Evolutionary conservation across 2,113 vertebrate species (phyloP), one percentile per base, ranked within the genome.

Genomic region (Dipodomys spectabilis): DNA sequence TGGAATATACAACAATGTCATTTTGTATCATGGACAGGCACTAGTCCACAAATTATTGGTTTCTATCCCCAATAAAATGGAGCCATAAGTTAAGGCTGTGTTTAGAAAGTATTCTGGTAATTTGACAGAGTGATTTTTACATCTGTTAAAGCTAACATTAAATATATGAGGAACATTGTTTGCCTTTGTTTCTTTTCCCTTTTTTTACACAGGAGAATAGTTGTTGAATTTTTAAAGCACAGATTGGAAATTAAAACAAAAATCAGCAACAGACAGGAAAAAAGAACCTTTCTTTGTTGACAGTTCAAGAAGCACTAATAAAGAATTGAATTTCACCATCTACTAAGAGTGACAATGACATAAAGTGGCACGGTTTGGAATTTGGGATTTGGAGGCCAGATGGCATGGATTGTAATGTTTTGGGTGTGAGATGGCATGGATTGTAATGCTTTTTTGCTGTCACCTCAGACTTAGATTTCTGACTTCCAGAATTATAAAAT

Each of bases 91-190:
- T 85, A 49, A 91, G 15, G 69, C 23, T 32, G 8, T 71, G 5
- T 88, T 90, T 82, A 79, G 45, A 90, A 90, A 88, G 13, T 27
- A 62, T 64, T 49, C 44, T 49, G 16, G 30, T 71, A 86, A 86
- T 53, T 75, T 73, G 27, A 28, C n/a, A 75, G 18, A 75, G 8
- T n/a, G 35, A 1, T 57, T 79, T 88, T 82, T 82, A 75, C 30
- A n/a, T 84, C 84, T 69, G 35, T 30, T 75, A 49, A 94, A 32
- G 27, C 28, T 79, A 88, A 91, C 78, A 62, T 68, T 94, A 71
- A 90, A 88, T 60, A 39, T 19, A 19, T 74, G 49, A 72, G 19
- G 2, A 44, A 71, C 28, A 83, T 44, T 71, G 77, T 72, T 82
- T n/a, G 2, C 45, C 30, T 28, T 60, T 79, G 62, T 64, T 62